Percentiles rank a stretch among this genome's conserved stretches.
phyloP scores from a whole-genome alignment of 2,888 invertebrate genomes.

The Diogma glabrata region DNA sequence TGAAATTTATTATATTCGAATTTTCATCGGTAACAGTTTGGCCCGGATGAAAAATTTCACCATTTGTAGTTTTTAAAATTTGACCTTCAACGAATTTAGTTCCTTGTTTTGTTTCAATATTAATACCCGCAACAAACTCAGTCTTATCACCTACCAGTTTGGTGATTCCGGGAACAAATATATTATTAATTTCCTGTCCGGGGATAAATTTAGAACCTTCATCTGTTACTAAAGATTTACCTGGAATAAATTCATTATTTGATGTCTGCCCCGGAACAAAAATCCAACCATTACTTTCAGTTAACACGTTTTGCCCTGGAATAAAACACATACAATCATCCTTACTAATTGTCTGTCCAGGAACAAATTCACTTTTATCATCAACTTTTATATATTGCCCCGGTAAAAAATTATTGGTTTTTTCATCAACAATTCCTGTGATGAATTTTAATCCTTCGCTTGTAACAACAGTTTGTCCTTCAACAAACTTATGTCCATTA shows the following conservation, averaged over 20 bases:
- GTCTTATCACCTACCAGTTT: slow-evolving; percentile 36
- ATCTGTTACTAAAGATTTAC: slow-evolving; percentile 48
- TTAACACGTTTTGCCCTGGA: slow-evolving; percentile 48
- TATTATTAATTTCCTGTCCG: slow-evolving; percentile 45
- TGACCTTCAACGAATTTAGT: slow-evolving; percentile 55
- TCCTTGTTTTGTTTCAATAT: slow-evolving; percentile 49
- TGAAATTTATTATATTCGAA: slow-evolving; percentile 43
- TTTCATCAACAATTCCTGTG: slow-evolving; percentile 44
- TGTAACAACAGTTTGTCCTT: slow-evolving; percentile 50
- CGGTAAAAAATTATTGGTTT: slow-evolving; percentile 43
- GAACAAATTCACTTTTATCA: slow-evolving; percentile 43
- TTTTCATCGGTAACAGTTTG: slow-evolving; percentile 40
- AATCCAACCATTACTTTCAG: slow-evolving; percentile 39
- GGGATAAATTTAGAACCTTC: slow-evolving; percentile 53
- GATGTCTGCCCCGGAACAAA: slow-evolving; percentile 53
- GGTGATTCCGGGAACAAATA: slow-evolving; percentile 49
- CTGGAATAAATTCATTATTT: slow-evolving; percentile 47
- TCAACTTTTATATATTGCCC: slow-evolving; percentile 44
- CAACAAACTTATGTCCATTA: slow-evolving; percentile 44
- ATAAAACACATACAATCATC: slow-evolving; percentile 47
- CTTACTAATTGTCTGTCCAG: slow-evolving; percentile 49
- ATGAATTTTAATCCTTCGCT: slow-evolving; percentile 50
- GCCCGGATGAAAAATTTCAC: slow-evolving; percentile 52
- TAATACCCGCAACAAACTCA: slow-evolving; percentile 49
- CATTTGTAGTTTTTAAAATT: slow-evolving; percentile 45